A percentile compares a stretch with the other conserved stretches of the same genome.
phyloP scores from a whole-genome alignment of 2,113 vertebrate species.

The Alethe castanea region DNA sequence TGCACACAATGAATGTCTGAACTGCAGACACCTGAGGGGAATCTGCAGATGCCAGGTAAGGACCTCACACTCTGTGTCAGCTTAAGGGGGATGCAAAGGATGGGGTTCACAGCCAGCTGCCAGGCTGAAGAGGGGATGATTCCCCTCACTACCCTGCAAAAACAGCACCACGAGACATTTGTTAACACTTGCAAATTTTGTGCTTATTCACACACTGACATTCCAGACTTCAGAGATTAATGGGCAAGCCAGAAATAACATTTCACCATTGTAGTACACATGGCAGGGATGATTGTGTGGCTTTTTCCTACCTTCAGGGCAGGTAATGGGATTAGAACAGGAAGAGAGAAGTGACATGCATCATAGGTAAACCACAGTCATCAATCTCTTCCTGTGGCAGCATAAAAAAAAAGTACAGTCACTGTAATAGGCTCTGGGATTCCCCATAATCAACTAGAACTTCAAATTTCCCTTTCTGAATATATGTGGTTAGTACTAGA shows the following conservation, averaged over 20 bases:
- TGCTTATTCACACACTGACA: background rate
- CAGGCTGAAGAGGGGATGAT: background rate
- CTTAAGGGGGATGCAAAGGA: background rate
- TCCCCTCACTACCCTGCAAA: rapidly evolving
- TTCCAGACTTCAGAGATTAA: background rate
- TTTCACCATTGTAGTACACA: background rate
- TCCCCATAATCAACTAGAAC: constrained; percentile 19
- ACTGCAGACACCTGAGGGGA: background rate
- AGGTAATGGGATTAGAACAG: constrained; percentile 1
- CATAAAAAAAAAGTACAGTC: background rate
- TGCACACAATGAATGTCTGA: background rate
- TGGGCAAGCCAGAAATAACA: background rate
- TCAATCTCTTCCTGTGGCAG: constrained; percentile 24
- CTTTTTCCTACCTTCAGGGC: constrained; percentile 27
- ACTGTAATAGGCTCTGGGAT: background rate
- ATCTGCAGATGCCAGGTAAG: background rate
- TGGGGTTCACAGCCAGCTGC: background rate
- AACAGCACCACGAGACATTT: background rate
- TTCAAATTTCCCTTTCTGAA: constrained; percentile 35
- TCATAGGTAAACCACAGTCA: constrained; percentile 37
- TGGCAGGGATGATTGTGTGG: background rate
- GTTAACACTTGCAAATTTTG: background rate
- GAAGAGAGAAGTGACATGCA: constrained; percentile 23
- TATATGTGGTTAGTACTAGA: background rate
- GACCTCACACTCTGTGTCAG: background rate